Conservation (phyloP, 2,113 vertebrate species). For the Paedocypris sp. region DNA sequence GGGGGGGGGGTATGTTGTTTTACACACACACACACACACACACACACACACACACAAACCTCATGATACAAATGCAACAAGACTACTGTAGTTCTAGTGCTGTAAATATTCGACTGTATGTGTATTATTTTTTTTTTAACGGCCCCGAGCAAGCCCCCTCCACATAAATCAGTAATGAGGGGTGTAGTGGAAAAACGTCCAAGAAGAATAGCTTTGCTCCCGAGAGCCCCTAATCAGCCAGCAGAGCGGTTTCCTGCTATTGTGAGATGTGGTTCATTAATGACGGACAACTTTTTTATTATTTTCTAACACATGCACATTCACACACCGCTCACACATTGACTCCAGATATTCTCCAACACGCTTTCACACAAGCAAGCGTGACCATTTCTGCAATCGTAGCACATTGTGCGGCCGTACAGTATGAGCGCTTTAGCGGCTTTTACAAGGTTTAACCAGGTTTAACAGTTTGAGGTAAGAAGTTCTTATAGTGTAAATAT, state of each 20-base stretch:
- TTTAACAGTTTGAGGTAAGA: slow-evolving; percentile 21
- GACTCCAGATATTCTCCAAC: slow-evolving; percentile 4
- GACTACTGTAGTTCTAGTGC: no score
- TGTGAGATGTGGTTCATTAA: slow-evolving; percentile 34
- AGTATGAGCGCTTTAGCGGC: neutral
- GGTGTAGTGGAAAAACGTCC: slow-evolving; percentile 21
- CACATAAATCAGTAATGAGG: slow-evolving; percentile 19
- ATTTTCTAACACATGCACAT: slow-evolving; percentile 26
- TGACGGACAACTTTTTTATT: slow-evolving; percentile 20
- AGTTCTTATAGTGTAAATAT: slow-evolving; percentile 24
- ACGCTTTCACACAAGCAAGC: neutral
- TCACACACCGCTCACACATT: neutral
- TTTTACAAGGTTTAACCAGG: no score
- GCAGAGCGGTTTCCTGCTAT: slow-evolving; percentile 36
- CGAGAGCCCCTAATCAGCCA: slow-evolving; percentile 31
- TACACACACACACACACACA: no score
- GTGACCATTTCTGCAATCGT: neutral
- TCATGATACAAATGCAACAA: no score
- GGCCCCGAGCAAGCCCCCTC: neutral
- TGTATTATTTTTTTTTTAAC: neutral
- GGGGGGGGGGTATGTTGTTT: no score
- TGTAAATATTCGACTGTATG: no score
- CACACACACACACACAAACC: no score
- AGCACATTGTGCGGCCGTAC: slow-evolving; percentile 21
- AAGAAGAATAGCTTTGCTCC: slow-evolving; percentile 29